A percentile compares a stretch with the other conserved stretches of the same genome.
Conservation (phyloP, 2,888 invertebrate genomes). For the Cerastis rubricosa region DNA sequence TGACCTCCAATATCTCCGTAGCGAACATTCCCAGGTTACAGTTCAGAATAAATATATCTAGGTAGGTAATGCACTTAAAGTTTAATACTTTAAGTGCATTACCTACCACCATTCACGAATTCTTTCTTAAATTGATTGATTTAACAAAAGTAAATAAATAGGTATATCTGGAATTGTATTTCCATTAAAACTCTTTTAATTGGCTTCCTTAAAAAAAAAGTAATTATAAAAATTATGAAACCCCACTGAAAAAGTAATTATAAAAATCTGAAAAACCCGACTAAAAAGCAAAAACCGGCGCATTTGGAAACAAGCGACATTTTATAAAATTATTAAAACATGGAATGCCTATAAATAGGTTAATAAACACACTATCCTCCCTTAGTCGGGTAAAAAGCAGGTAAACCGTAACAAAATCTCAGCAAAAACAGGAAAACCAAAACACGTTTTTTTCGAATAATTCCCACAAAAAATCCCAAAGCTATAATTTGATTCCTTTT, state of each 20-base stretch:
- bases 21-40: too few species aligned
- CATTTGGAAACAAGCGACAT: too few species aligned
- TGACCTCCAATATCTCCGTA: too few species aligned
- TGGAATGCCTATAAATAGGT: too few species aligned
- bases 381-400: not conserved
- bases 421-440: constrained; percentile 30
- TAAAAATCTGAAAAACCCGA: too few species aligned
- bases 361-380: too few species aligned
- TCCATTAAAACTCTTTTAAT: not conserved
- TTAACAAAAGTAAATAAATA: not conserved
- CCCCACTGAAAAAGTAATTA: too few species aligned
- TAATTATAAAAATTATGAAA: too few species aligned
- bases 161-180: not conserved
- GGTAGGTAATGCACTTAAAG: not conserved
- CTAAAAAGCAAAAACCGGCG: too few species aligned
- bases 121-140: not conserved
- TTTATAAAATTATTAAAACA: too few species aligned
- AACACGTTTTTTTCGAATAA: constrained; percentile 23
- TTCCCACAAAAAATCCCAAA: constrained; percentile 29
- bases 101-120: too few species aligned
- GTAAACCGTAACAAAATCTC: not conserved
- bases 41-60: not conserved
- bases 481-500: constrained; percentile 50
- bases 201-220: not conserved
- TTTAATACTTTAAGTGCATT: too few species aligned